Base-by-base conservation (phyloP, 2,797 vertebrate genomes). In the Acrossocheilus fasciatus region DNA sequence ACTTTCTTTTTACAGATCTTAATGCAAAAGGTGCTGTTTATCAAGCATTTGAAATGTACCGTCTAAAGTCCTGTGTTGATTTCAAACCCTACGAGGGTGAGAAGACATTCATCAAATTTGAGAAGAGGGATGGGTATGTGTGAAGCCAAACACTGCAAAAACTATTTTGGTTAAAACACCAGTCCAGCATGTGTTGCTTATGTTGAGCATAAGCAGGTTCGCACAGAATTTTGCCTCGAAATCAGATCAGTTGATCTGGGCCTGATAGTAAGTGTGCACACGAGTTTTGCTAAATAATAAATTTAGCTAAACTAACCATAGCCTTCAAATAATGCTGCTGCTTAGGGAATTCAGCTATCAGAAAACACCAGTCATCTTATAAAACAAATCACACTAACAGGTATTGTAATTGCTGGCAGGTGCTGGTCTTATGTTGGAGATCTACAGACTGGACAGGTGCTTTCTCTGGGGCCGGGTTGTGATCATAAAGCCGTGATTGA, bases 61-160 rank as follows among this genome's bases (percentile, higher is more conserved):
- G 97, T 14, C 95, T 99, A 3, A 98, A 96, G 91, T 97, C 98
- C 20, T 98, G 98, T 52, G 9, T 99, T 6, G 97, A 98, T 92
- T 99, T 99, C 93, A 99, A 98, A 90, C 97, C 97, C 2, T 98
- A 99, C 30, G 96, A 97, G 90, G 97, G 97, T 89, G 98, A 99
- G 82, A 92, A 87, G 66, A 92, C 93, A 0, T 98, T 89, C 59
- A 96, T 99, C 91, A 96, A 95, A 87, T 98, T 99, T 91, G 96
- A 91, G 81, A 95, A 98, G 89, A 93, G 90, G 93, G 72, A 77
- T 0, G 97, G 98, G 98, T 98, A 93, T 88, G 96, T 81, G 43
- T 81, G 64, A 34, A 66, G 54, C n/a, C 39, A 70, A 34, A 72
- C 14, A 36, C 18, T 23, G 34, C 30, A 39, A 11, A 59, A 41